These are phyloP conservation scores for Naso thynnoides DNA, from an alignment of 2,797 vertebrate genomes.

Conservation along the genomic window DNA sequence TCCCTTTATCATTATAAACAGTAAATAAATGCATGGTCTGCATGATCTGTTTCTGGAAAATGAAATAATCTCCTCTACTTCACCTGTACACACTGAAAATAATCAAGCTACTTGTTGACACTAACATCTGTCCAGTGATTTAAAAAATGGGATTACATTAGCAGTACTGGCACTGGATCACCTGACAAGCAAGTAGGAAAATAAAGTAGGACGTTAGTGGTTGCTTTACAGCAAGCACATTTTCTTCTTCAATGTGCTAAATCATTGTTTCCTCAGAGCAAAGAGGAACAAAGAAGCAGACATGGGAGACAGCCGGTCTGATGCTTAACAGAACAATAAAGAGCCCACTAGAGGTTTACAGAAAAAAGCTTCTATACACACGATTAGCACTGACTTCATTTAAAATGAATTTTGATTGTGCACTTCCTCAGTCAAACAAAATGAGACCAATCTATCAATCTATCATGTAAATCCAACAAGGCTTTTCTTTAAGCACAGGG, in stretches of 20 bases:
- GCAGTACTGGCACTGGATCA: not conserved
- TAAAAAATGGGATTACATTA: not conserved
- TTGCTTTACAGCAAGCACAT: too few relatives aligned
- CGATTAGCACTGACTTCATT: not conserved
- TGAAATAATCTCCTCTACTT: too few relatives aligned
- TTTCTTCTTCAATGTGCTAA: conserved; percentile 33
- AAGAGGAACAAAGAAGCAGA: conserved; percentile 55
- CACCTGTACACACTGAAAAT: too few relatives aligned
- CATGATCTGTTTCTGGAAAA: too few relatives aligned
- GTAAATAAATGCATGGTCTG: too few relatives aligned
- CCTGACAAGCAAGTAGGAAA: not conserved
- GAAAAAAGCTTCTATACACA: not conserved
- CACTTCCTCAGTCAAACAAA: too few relatives aligned
- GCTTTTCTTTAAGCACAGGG: not conserved
- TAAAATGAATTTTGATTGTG: not conserved
- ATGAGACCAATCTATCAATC: not conserved
- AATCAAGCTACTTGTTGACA: too few relatives aligned
- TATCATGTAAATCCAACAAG: not conserved
- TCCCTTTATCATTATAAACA: too few relatives aligned
- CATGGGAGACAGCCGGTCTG: conserved; percentile 18
- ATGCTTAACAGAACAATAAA: not conserved
- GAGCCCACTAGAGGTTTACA: not conserved
- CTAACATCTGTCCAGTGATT: not conserved
- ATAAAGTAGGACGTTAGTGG: not conserved
- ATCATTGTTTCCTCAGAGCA: conserved; percentile 42